A percentile compares a stretch with the other conserved stretches of the same genome.
phyloP scores from a whole-genome alignment of 1,140 invertebrate species.

The Calosoma granatense region DNA sequence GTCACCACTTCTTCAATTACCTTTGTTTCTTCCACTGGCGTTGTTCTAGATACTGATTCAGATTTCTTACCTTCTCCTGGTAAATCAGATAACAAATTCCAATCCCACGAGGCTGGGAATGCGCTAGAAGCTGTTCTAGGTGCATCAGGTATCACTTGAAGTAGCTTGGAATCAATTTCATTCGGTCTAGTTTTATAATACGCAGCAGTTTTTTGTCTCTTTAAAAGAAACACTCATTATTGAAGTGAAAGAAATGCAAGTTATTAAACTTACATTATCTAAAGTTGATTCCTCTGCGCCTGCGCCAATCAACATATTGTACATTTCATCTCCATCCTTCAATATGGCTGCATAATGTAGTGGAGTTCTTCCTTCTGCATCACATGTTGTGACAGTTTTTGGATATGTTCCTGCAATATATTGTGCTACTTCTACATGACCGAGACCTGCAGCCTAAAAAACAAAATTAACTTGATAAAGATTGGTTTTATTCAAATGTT shows the following conservation, averaged over 20 bases:
- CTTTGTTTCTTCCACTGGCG: slow-evolving; percentile 19
- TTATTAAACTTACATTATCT: slow-evolving; percentile 70
- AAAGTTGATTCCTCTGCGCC: slow-evolving; percentile 68
- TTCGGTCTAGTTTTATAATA: slow-evolving; percentile 65
- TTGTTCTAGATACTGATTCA: slow-evolving; percentile 13
- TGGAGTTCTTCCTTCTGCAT: slow-evolving; percentile 78
- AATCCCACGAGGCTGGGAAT: slow-evolving; percentile 59
- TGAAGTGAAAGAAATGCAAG: too few species aligned
- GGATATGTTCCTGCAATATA: slow-evolving; percentile 63
- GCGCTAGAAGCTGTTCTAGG: slow-evolving; percentile 58
- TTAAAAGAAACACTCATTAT: too few species aligned
- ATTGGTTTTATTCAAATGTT: neutral
- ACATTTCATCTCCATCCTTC: slow-evolving; percentile 59
- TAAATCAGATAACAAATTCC: slow-evolving; percentile 49
- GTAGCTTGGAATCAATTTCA: slow-evolving; percentile 57
- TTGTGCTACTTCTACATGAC: slow-evolving; percentile 57
- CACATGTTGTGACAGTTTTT: slow-evolving; percentile 52
- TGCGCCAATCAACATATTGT: slow-evolving; percentile 58
- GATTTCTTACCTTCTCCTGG: slow-evolving; percentile 35
- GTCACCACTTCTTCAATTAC: slow-evolving; percentile 18
- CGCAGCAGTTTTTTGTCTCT: slow-evolving; percentile 72
- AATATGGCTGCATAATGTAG: slow-evolving; percentile 79
- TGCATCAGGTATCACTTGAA: slow-evolving; percentile 66
- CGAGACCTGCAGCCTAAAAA: slow-evolving; percentile 68
- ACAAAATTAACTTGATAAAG: neutral